phyloP scores from a whole-genome alignment of 1,140 invertebrate species.

The Callitettix versicolor region DNA sequence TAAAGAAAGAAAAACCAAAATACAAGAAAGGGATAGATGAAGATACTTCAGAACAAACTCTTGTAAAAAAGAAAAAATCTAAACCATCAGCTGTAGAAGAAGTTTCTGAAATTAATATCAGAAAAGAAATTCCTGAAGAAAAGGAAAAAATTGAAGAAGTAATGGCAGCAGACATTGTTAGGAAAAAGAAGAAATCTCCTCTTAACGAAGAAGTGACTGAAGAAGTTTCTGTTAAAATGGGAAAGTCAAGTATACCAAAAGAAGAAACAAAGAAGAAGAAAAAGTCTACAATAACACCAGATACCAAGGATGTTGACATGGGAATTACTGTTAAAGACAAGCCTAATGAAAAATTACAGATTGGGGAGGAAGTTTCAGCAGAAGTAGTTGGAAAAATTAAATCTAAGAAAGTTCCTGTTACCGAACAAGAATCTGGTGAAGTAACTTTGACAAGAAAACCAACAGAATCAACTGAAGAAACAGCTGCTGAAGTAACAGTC shows the following conservation, averaged over 20 bases:
- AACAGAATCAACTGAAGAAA: conserved; percentile 14
- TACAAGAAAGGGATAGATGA: conserved; percentile 12
- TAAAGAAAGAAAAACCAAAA: conserved; percentile 23
- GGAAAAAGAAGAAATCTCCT: conserved; percentile 1
- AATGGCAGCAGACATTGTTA: conserved; percentile 31
- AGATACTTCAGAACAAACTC: conserved; percentile 21
- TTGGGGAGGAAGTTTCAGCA: conserved; percentile 30
- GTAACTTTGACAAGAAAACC: conserved; percentile 25
- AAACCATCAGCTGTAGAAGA: conserved; percentile 31
- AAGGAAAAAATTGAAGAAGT: conserved; percentile 30
- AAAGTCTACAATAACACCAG: conserved; percentile 28
- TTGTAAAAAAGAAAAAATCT: conserved; percentile 32
- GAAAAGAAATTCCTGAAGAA: conserved; percentile 35
- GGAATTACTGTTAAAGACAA: conserved; percentile 38
- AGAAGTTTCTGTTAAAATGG: too few relatives aligned
- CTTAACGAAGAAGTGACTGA: too few relatives aligned
- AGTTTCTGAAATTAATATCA: conserved; percentile 35
- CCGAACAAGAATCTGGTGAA: conserved; percentile 25
- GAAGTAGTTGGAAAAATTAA: conserved; percentile 33
- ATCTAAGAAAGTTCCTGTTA: conserved; percentile 17
- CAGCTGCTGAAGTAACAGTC: background rate
- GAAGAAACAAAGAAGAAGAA: conserved; percentile 32
- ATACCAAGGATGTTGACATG: conserved; percentile 34
- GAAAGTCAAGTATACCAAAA: conserved; percentile 25
- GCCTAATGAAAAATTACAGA: conserved; percentile 28